Conservation (phyloP, 1,140 invertebrate genomes). For the Delia radicum region DNA sequence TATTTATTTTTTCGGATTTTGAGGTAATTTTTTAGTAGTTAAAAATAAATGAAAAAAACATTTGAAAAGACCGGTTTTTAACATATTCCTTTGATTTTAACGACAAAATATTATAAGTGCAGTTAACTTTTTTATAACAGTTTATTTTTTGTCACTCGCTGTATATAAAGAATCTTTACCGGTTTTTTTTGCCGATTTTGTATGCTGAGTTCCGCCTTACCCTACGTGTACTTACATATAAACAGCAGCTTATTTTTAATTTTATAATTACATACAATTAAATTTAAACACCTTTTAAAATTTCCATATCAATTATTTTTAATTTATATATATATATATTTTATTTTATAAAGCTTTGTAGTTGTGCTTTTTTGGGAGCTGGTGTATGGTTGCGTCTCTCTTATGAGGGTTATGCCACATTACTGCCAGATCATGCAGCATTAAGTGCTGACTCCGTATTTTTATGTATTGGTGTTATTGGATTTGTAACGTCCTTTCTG, state of each 20-base stretch:
- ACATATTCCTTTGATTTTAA: too few relatives aligned
- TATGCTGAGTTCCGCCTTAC: neutral
- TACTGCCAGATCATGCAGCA: slow-evolving; percentile 70
- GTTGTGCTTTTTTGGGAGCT: slow-evolving; percentile 71
- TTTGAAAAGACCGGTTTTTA: too few relatives aligned
- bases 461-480: slow-evolving; percentile 67
- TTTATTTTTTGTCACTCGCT: neutral
- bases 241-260: neutral
- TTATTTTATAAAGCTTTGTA: slow-evolving; percentile 63
- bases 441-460: slow-evolving; percentile 70
- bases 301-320: neutral
- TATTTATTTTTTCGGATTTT: too few relatives aligned
- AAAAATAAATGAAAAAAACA: too few relatives aligned
- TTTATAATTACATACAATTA: neutral
- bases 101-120: too few relatives aligned
- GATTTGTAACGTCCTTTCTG: slow-evolving; percentile 74
- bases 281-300: neutral
- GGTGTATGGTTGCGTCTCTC: slow-evolving; percentile 73
- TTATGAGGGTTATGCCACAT: slow-evolving; percentile 69
- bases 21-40: too few relatives aligned
- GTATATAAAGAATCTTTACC: neutral
- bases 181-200: neutral
- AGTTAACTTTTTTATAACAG: too few relatives aligned
- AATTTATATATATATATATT: neutral
- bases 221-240: neutral